These are phyloP conservation scores for Xanthorhoe spadicearia DNA, from an alignment of 2,888 invertebrate species.

Conservation along the genomic window DNA sequence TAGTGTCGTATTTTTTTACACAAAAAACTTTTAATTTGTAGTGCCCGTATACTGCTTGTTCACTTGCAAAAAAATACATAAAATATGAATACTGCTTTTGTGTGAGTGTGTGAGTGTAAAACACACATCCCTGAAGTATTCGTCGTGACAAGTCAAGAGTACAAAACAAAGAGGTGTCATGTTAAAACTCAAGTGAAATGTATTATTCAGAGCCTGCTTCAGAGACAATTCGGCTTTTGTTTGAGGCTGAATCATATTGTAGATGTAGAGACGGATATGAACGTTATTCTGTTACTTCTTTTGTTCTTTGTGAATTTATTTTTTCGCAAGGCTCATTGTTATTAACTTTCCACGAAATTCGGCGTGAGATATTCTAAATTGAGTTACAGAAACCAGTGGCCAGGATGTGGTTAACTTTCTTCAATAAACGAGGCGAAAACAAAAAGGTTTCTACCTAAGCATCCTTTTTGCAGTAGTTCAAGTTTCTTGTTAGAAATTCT, in stretches of 20 bases:
- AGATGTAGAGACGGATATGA: slow-evolving; percentile 46
- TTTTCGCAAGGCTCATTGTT: slow-evolving; percentile 10
- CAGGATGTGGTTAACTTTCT: background rate
- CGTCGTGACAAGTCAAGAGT: slow-evolving; percentile 53
- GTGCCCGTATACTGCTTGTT: background rate
- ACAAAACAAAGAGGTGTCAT: slow-evolving; percentile 70
- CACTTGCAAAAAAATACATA: background rate
- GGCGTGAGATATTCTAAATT: background rate
- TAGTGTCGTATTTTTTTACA: background rate
- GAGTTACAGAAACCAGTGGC: background rate
- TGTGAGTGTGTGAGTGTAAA: slow-evolving; percentile 8
- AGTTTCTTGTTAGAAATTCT: background rate
- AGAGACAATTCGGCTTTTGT: slow-evolving; percentile 64
- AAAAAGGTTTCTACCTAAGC: background rate
- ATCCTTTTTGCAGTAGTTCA: background rate
- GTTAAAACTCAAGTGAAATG: slow-evolving; percentile 73
- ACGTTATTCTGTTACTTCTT: slow-evolving; percentile 42
- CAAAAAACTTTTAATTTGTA: background rate
- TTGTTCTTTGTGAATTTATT: slow-evolving; percentile 27
- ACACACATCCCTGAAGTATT: slow-evolving; percentile 40
- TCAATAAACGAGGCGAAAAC: background rate
- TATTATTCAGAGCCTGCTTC: slow-evolving; percentile 67
- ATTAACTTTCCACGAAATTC: slow-evolving; percentile 7
- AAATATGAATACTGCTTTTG: background rate
- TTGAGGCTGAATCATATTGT: slow-evolving; percentile 57